Base-by-base conservation (phyloP, 2,113 vertebrate genomes). In the Noturus placidus region DNA sequence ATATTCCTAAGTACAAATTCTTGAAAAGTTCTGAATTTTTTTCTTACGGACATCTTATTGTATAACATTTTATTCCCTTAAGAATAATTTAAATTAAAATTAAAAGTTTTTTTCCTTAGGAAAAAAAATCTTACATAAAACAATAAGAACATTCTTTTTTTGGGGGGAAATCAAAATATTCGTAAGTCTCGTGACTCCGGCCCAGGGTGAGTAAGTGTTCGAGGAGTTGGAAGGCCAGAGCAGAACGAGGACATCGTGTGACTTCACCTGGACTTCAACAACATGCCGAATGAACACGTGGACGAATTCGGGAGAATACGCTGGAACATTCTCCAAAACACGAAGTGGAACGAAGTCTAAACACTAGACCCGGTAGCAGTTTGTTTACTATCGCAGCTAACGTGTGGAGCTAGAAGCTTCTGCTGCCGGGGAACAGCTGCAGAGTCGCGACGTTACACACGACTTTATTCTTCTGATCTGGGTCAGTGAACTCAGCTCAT, bases 401-500 rank as follows among this genome's bases (percentile, higher is more conserved):
- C 25, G 13, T 27, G 72, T 42, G 20, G 25, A 27, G 5, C 25
- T 52, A 17, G 5, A 15, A n/a, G 27, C 22, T 46, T 0, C 25
- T 14, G 74, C 13, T 52, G 42, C 4, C 14, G 15, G 15, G 50
- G 52, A 80, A 56, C 52, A 80, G 78, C 78, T 80, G 52, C 52
- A 80, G 52, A 57, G 78, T 80, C 1, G 1, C 4, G 17, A 56
- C n/a, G n/a, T 80, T 33, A 30, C 76, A 54, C 76, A 5, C 52
- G 22, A 20, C 78, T 33, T 80, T 20, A 33, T 80, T 20, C 20
- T 79, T n/a, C 77, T 56, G 52, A 56, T 80, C 52, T 57, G 52
- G 78, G 78, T 80, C 78, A 80, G 3, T 80, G 78, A 57, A 57
- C 78, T 80, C 46, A n/a, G 27, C 50, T 78, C n/a, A 78, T 78